Base-by-base conservation (phyloP, 2,797 vertebrate species). In the Oreortyx pictus region DNA sequence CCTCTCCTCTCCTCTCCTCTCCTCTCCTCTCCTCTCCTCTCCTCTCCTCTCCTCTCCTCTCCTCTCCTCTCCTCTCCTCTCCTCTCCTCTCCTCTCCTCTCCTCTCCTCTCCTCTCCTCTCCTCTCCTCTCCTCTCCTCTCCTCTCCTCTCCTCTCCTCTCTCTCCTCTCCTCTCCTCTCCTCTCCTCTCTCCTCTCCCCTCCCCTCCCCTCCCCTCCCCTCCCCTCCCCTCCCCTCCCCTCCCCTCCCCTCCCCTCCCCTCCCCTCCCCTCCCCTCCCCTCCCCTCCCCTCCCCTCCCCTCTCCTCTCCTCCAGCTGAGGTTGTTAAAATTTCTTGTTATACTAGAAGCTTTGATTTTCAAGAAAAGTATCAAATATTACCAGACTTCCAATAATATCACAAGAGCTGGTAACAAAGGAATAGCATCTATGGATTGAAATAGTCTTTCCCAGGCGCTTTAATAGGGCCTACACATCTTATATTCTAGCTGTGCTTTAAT, bases 401-500 rank as follows among this genome's bases (percentile, higher is more conserved):
- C 16, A 67, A 82, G 24, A 81, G 23, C 50, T 92, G 54, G 24
- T 73, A 95, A 78, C 47, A 72, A 79, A 93, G 49, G 39, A 65
- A 43, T 37, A 73, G 3, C 29, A 29, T 85, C 66, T 50, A 65
- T 74, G n/a, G n/a, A 52, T 35, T 83, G 24, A 71, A 79, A 43
- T 47, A 44, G 35, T 94, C 31, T 94, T 88, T 92, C 71, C 93
- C 74, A 94, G 73, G 80, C 83, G 88, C 19, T 92, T 90, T 62
- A 71, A 37, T 61, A 77, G 49, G 59, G 77, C 22, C 74, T 76
- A 76, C 12, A 92, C 29, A 82, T 90, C 96, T 95, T 92, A 54
- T 86, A 78, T 89, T 84, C 62, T 50, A 88, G 35, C 37, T 83
- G 82, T 64, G 56, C 50, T 89, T 93, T 96, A 90, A 94, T 95